These are phyloP conservation scores for Heliconius nattereri DNA, from an alignment of 1,140 invertebrate species.

Conservation along the genomic window DNA sequence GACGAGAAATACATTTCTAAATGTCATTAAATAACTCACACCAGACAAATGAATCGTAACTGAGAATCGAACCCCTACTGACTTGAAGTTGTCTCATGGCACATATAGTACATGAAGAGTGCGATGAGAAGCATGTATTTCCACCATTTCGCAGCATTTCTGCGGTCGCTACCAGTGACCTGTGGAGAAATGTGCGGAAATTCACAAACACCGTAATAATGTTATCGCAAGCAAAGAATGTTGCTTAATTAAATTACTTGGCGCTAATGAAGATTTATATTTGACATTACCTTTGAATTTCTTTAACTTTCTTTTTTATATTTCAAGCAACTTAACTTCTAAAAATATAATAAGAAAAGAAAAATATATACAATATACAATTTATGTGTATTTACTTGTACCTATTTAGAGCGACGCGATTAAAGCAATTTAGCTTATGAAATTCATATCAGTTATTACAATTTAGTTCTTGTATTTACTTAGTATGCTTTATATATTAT, in stretches of 20 bases:
- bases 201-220: slow-evolving; percentile 10
- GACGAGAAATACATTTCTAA: too few species aligned
- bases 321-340: neutral
- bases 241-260: slow-evolving; percentile 17
- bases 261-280: slow-evolving; percentile 6
- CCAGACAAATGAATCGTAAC: too few species aligned
- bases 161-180: slow-evolving; percentile 8
- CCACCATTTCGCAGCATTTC: neutral
- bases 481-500: too few species aligned
- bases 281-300: neutral
- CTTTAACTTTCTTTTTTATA: neutral
- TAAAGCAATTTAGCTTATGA: too few species aligned
- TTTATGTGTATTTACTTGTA: too few species aligned
- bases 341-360: neutral
- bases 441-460: too few species aligned
- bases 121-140: neutral
- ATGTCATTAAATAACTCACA: too few species aligned
- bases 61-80: neutral
- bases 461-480: too few species aligned
- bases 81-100: too few species aligned
- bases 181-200: neutral
- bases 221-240: neutral
- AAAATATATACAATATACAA: neutral
- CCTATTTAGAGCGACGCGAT: too few species aligned
- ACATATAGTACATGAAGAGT: too few species aligned